These are phyloP conservation scores for Rhagonycha lutea DNA, from an alignment of 2,888 invertebrate genomes.

Conservation along the genomic window DNA sequence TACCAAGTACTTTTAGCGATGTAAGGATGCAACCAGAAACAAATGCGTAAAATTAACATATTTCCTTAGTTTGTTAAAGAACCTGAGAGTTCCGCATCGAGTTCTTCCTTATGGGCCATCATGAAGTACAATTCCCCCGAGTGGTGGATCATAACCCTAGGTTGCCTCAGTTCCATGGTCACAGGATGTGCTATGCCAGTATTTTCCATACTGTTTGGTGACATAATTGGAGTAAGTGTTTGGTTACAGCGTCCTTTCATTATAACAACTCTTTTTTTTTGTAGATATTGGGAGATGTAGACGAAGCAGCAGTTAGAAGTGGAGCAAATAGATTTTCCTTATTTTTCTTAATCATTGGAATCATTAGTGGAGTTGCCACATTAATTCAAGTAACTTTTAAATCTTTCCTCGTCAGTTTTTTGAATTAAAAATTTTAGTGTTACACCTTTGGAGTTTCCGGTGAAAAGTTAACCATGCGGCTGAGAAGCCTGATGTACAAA, in stretches of 20 bases:
- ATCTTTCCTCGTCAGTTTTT: neutral
- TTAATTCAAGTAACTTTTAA: slow-evolving; percentile 67
- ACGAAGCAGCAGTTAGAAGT: slow-evolving; percentile 58
- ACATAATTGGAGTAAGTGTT: slow-evolving; percentile 64
- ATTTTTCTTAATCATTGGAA: slow-evolving; percentile 69
- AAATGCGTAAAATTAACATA: neutral
- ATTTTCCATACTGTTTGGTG: slow-evolving; percentile 73
- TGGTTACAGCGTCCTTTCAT: neutral
- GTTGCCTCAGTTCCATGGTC: slow-evolving; percentile 64
- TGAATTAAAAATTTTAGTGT: neutral
- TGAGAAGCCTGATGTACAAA: slow-evolving; percentile 68
- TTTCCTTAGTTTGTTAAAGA: slow-evolving; percentile 3
- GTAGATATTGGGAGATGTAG: slow-evolving; percentile 57
- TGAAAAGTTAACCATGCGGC: slow-evolving; percentile 74
- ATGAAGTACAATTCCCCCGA: slow-evolving; percentile 69
- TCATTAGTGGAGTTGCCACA: slow-evolving; percentile 65
- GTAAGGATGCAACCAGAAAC: neutral
- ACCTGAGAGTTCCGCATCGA: neutral
- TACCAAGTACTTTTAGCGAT: neutral
- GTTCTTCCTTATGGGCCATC: slow-evolving; percentile 50
- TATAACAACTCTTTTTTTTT: neutral
- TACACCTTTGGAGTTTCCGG: slow-evolving; percentile 72
- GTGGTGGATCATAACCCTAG: slow-evolving; percentile 67
- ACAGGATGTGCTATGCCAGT: slow-evolving; percentile 75
- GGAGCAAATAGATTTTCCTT: slow-evolving; percentile 65